These are phyloP conservation scores for Eudemis profundana DNA, from an alignment of 2,888 invertebrate species.

Conservation along the genomic window DNA sequence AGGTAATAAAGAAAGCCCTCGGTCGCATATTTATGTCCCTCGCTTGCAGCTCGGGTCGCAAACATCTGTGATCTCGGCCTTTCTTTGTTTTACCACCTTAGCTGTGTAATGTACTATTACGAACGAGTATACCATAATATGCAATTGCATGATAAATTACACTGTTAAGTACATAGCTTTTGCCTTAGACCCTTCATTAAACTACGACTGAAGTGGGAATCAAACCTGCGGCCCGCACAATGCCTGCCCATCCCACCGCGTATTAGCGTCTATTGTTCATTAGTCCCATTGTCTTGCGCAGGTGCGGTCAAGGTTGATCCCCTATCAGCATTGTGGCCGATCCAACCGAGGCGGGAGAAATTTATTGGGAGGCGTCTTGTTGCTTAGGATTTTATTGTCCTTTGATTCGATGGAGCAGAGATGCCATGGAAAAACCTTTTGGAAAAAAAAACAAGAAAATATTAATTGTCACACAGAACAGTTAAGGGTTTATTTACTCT, in stretches of 20 bases:
- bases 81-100: no score
- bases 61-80: no score
- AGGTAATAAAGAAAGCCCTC: no score
- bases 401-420: not conserved
- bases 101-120: no score
- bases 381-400: not conserved
- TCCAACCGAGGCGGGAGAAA: not conserved
- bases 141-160: conserved; percentile 10
- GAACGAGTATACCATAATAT: not conserved
- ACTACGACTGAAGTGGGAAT: conserved; percentile 15
- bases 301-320: conserved; percentile 16
- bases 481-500: no score
- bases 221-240: conserved; percentile 11
- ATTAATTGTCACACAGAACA: no score
- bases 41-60: no score
- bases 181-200: conserved; percentile 20
- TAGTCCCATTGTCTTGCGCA: conserved; percentile 17
- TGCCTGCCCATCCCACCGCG: conserved; percentile 21
- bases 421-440: not conserved
- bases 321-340: conserved; percentile 4
- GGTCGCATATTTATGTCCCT: no score
- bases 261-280: conserved; percentile 25
- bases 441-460: no score
- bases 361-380: conserved; percentile 7
- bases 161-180: not conserved